These are phyloP conservation scores for Poecilia picta DNA, from an alignment of 2,797 vertebrate genomes.

Conservation along the genomic window DNA sequence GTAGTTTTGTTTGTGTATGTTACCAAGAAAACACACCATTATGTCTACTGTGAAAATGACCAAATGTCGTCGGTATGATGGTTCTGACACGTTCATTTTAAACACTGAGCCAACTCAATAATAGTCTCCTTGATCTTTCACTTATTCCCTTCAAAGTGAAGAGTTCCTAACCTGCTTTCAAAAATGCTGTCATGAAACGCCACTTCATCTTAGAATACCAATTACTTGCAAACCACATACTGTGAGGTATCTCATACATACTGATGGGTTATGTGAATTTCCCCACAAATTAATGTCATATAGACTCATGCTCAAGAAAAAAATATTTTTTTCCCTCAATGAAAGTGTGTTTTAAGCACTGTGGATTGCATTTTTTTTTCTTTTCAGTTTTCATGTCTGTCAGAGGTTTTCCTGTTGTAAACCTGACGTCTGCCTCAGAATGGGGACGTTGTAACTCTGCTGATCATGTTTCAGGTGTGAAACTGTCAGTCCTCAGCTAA, in stretches of 20 bases:
- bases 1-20: not conserved
- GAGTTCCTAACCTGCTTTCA: not conserved
- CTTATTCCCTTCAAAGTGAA: not conserved
- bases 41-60: not conserved
- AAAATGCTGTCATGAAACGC: not conserved
- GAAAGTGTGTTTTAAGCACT: not conserved
- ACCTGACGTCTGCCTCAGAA: not conserved
- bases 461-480: not conserved
- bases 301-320: not conserved
- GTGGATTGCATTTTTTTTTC: too few relatives aligned
- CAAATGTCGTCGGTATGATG: not conserved
- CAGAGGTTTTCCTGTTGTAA: slow-evolving; percentile 34
- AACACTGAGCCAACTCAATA: too few relatives aligned
- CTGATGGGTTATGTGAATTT: slow-evolving; percentile 1
- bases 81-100: not conserved
- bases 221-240: slow-evolving; percentile 3
- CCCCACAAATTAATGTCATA: not conserved
- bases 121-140: not conserved
- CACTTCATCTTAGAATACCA: not conserved
- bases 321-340: not conserved
- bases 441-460: not conserved
- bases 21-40: not conserved
- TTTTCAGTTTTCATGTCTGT: too few relatives aligned
- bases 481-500: not conserved
- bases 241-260: not conserved